phyloP scores from a whole-genome alignment of 2,113 vertebrate genomes.

The Hipposideros armiger region DNA sequence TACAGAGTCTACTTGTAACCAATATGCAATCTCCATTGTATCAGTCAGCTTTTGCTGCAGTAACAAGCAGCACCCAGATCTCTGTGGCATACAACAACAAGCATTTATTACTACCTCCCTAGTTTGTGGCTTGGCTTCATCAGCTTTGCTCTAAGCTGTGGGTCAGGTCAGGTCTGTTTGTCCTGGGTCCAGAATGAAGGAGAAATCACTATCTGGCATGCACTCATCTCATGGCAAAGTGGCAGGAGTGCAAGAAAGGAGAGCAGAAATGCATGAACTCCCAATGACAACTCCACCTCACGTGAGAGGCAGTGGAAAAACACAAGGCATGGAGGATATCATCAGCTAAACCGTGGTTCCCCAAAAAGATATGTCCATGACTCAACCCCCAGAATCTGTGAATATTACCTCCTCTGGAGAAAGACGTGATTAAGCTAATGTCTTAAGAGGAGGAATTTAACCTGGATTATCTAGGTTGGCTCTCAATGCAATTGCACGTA shows the following conservation, averaged over 20 bases:
- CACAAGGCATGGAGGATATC: accelerated
- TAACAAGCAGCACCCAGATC: background rate
- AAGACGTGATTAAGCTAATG: background rate
- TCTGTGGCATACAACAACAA: background rate
- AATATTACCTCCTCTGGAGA: background rate
- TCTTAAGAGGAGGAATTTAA: background rate
- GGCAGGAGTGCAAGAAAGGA: background rate
- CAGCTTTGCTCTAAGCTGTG: background rate
- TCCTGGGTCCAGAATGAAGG: background rate
- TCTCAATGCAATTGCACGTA: background rate
- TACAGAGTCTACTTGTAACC: background rate
- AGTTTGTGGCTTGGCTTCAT: background rate
- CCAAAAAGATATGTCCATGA: background rate
- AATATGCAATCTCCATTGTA: background rate
- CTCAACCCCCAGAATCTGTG: background rate
- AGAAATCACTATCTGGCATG: background rate
- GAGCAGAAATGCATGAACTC: background rate
- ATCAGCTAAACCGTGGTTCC: accelerated
- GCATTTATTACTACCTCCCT: background rate
- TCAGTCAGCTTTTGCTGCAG: background rate
- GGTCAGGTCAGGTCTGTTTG: background rate
- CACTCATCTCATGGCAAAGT: background rate
- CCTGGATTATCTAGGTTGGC: background rate
- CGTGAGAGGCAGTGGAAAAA: background rate
- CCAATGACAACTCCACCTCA: accelerated